Evolutionary conservation across 1,140 invertebrate species (phyloP).

Genomic region (Alviniconcha marisindica): DNA sequence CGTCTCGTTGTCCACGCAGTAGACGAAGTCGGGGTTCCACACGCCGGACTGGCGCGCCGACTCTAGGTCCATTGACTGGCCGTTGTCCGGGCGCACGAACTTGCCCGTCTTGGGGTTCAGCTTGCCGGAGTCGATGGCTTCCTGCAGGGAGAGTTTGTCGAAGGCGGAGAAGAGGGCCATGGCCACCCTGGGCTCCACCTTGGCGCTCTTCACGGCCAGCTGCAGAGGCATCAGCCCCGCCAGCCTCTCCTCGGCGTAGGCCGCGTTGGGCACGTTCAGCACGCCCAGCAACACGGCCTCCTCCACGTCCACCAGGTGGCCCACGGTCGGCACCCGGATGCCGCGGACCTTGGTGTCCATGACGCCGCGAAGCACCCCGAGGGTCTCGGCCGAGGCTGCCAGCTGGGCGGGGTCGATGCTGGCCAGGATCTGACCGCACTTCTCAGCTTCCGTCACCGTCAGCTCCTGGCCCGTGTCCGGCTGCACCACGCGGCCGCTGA

Average conservation of each 20-base stretch:
- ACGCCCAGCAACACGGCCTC: conserved; percentile 66
- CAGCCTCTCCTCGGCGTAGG: conserved; percentile 54
- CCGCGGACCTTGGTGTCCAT: conserved; percentile 62
- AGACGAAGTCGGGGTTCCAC: conserved; percentile 64
- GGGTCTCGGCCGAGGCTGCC: conserved; percentile 55
- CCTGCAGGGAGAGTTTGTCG: conserved; percentile 79
- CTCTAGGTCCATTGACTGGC: conserved; percentile 70
- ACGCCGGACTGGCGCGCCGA: conserved; percentile 77
- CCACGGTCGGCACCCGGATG: conserved; percentile 47
- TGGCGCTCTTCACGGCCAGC: conserved; percentile 60
- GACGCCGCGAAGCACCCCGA: conserved; percentile 55
- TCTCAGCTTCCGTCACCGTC: conserved; percentile 64
- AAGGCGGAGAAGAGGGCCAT: conserved; percentile 81
- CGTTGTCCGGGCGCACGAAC: conserved; percentile 54
- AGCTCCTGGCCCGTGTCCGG: conserved; percentile 61
- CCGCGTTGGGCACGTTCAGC: conserved; percentile 60
- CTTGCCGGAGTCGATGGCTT: conserved; percentile 85
- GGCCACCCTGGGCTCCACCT: conserved; percentile 75
- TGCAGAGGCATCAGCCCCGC: conserved; percentile 56
- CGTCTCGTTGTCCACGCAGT: conserved; percentile 65
- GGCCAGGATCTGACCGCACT: conserved; percentile 55
- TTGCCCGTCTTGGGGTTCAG: conserved; percentile 76
- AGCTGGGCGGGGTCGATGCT: conserved; percentile 63
- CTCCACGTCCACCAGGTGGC: conserved; percentile 58
- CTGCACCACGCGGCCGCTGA: conserved; percentile 63